Evolutionary conservation across 2,888 invertebrate genomes (phyloP).

Genomic region (Brassicogethes aeneus): DNA sequence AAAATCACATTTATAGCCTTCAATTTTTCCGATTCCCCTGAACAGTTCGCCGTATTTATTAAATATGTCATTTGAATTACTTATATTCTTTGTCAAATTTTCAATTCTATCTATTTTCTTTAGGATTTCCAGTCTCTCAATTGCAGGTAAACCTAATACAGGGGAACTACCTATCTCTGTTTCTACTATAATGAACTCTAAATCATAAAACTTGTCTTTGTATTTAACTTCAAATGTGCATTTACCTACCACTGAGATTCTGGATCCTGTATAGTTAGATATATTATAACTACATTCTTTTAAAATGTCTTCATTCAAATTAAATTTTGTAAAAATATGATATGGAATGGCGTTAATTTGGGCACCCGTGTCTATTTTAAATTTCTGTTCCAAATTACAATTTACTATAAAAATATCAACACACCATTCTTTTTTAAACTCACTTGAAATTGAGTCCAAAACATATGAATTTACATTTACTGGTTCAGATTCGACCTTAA

Average conservation of each 20-base stretch:
- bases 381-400: not conserved
- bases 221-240: not conserved
- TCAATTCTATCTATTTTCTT: not conserved
- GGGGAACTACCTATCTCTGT: not conserved
- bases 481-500: not conserved
- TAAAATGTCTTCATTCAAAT: too few species aligned
- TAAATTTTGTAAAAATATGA: too few species aligned
- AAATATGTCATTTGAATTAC: too few species aligned
- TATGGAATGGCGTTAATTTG: conserved; percentile 2
- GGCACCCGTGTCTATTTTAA: conserved; percentile 4
- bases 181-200: conserved; percentile 1
- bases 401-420: conserved; percentile 1
- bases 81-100: not conserved
- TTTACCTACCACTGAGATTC: not conserved
- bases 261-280: not conserved
- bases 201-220: not conserved
- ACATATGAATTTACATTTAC: not conserved
- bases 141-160: not conserved
- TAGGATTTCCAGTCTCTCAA: not conserved
- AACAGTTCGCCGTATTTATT: conserved; percentile 1
- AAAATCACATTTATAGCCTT: too few species aligned
- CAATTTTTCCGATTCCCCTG: conserved; percentile 1
- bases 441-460: not conserved
- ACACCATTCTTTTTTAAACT: not conserved
- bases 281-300: not conserved